Evolutionary conservation across 2,113 vertebrate genomes (phyloP), one percentile per base, ranked within the genome.

Genomic region (Capreolus pygargus): DNA sequence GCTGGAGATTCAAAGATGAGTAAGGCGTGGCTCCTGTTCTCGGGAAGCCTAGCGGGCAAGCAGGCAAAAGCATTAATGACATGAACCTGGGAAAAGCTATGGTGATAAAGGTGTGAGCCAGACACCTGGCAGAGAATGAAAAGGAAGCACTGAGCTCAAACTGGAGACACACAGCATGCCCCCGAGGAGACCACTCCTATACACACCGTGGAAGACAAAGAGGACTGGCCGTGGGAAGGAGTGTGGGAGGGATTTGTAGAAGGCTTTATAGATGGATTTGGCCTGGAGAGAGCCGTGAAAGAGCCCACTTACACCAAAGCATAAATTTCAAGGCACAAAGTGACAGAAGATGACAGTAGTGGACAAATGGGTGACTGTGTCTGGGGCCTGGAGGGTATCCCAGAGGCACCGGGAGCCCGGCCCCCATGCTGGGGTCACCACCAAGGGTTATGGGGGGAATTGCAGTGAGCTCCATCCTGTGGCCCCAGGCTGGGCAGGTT

Each of bases 371-470:
- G 28, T 47, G 79, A 61, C 10, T 23, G 2, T 36, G 27, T 6
- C 6, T 33, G 9, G 84, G 7, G 19, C 85, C n/a, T 74, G 4
- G 7, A 93, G n/a, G n/a, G 61, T 54, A 87, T 25, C 43, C 27
- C 47, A 12, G 0, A n/a, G 43, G 21, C 39, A 70, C 27, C 1
- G 6, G 87, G 28, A 43, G 16, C 8, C 33, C 52, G n/a, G 23
- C 3, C 64, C 43, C 43, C 33, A 86, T 1, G 8, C 30, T 89
- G 43, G 33, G 0, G 12, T 64, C 8, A 76, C 1, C 21, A 61
- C 0, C 0, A 78, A 97, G 64, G 27, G 33, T 5, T 39, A 30
- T 43, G 17, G 45, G 78, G 39, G 17, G 10, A 10, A 23, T 0
- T 27, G 9, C 23, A 43, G n/a, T 74, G 28, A 58, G 17, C 55